These are phyloP conservation scores for Sinocyclocheilus maitianheensis DNA, from an alignment of 2,113 vertebrate species.

Conservation along the genomic window DNA sequence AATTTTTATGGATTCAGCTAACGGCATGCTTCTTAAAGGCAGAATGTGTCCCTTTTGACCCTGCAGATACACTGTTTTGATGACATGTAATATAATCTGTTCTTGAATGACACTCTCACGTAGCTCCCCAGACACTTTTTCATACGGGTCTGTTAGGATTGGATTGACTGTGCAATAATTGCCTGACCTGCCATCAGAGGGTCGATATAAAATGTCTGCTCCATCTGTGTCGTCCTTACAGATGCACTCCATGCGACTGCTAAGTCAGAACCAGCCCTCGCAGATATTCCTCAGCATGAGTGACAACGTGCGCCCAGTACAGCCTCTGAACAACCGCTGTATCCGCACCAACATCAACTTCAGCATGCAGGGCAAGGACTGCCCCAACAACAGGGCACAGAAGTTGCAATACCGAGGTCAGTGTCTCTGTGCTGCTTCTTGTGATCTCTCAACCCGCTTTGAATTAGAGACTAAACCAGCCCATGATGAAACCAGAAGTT, in stretches of 20 bases:
- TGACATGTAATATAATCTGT: conserved; percentile 9
- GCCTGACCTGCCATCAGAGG: not conserved
- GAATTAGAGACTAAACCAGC: not conserved
- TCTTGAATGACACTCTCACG: not conserved
- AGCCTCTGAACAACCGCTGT: conserved; percentile 97
- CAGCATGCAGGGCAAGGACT: conserved; percentile 98
- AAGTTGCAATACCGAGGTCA: conserved; percentile 96
- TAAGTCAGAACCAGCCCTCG: conserved; percentile 99
- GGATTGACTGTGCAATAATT: conserved; percentile 28
- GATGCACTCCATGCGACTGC: conserved; percentile 97
- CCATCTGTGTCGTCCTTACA: conserved; percentile 56
- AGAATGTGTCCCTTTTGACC: not conserved
- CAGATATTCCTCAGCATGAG: conserved; percentile 99
- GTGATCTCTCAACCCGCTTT: not conserved
- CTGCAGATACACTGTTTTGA: not conserved
- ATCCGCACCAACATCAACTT: conserved; percentile 99
- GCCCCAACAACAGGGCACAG: conserved; percentile 97
- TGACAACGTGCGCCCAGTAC: conserved; percentile 94
- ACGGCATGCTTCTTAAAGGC: not conserved
- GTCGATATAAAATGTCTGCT: not conserved
- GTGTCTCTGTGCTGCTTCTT: not conserved
- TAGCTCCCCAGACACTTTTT: not conserved
- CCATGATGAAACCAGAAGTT: not conserved
- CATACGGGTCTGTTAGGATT: not conserved
- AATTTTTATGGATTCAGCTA: not conserved